Evolutionary conservation across 2,113 vertebrate species (phyloP).

Genomic region (Petromus typicus): DNA sequence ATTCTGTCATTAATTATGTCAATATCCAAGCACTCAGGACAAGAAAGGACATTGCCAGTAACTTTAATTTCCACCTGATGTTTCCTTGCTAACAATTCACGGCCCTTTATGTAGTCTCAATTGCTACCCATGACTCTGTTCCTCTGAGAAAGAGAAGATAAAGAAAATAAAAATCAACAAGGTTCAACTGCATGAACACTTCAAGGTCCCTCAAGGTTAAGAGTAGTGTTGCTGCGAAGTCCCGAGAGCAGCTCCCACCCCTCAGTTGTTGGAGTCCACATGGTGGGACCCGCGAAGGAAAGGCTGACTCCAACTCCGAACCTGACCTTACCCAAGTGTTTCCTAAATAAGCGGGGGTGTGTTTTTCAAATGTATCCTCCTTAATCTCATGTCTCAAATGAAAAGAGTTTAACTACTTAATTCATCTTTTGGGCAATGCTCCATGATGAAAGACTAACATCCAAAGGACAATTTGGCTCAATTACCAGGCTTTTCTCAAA

Average conservation of each 20-base stretch:
- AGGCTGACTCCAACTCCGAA: not conserved
- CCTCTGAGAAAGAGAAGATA: slow-evolving; percentile 33
- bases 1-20: slow-evolving; percentile 51
- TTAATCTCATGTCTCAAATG: slow-evolving; percentile 76
- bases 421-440: slow-evolving; percentile 83
- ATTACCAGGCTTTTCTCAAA: slow-evolving; percentile 82
- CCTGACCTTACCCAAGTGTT: slow-evolving; percentile 14
- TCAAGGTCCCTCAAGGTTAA: slow-evolving; percentile 59
- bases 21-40: not conserved
- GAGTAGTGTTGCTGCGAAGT: slow-evolving; percentile 49
- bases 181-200: not conserved
- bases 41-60: slow-evolving; percentile 62
- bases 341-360: slow-evolving; percentile 59
- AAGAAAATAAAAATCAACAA: slow-evolving; percentile 58
- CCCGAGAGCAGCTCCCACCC: not conserved
- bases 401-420: slow-evolving; percentile 82
- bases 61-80: slow-evolving; percentile 78
- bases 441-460: slow-evolving; percentile 80
- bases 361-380: slow-evolving; percentile 75
- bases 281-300: not conserved
- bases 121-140: not conserved
- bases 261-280: not conserved
- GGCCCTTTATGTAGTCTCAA: slow-evolving; percentile 57
- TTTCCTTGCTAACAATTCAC: slow-evolving; percentile 72
- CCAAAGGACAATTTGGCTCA: slow-evolving; percentile 82